A percentile compares a stretch with the other conserved stretches of the same genome.
Conservation (phyloP, 92 coral and sea anemone genomes). For the Bergia puertoricense region DNA sequence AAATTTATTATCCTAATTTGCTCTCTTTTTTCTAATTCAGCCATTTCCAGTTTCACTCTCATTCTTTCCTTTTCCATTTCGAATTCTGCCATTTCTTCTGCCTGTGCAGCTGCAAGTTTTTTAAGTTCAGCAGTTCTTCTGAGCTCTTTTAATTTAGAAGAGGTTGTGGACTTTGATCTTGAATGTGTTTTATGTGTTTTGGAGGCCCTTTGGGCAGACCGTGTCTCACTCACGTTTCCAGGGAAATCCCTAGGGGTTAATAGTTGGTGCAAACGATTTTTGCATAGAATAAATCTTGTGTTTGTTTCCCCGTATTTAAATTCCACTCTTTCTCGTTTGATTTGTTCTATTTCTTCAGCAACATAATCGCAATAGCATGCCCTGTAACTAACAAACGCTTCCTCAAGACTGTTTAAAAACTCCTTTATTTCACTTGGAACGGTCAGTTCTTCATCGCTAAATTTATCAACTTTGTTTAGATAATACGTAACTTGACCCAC, state of each 20-base stretch:
- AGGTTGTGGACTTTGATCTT: not conserved
- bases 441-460: not conserved
- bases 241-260: not conserved
- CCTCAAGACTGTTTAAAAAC: not conserved
- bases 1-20: not conserved
- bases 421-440: not conserved
- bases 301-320: not conserved
- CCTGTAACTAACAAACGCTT: not conserved
- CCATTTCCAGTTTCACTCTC: slow-evolving; percentile 18
- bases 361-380: not conserved
- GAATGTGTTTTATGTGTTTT: not conserved
- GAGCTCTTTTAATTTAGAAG: not conserved
- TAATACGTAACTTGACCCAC: not conserved
- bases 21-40: slow-evolving; percentile 5
- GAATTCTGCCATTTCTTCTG: not conserved
- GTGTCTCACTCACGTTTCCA: not conserved
- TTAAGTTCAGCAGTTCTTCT: not conserved
- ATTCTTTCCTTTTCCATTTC: slow-evolving; percentile 17
- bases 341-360: not conserved
- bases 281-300: not conserved
- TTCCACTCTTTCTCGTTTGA: not conserved
- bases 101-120: slow-evolving; percentile 12
- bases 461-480: not conserved
- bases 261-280: not conserved
- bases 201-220: not conserved